Conservation (phyloP, 1,140 invertebrate species). For the Lineus longissimus region DNA sequence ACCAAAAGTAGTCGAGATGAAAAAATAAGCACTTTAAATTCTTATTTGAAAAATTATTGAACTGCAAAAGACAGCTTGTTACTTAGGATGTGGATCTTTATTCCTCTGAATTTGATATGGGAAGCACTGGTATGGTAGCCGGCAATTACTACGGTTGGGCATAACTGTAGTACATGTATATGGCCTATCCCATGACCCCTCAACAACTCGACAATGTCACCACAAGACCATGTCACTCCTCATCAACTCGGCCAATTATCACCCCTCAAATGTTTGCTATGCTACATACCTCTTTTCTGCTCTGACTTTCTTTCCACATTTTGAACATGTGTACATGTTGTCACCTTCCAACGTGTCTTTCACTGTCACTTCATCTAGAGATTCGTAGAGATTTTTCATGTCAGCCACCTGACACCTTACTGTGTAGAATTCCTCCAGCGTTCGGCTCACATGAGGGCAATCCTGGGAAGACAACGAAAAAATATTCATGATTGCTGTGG, state of each 20-base stretch:
- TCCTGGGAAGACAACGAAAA: conserved; percentile 59
- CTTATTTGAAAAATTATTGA: background rate
- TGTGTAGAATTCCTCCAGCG: conserved; percentile 93
- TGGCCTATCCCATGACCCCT: no score
- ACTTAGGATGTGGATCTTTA: no score
- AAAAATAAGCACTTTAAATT: background rate
- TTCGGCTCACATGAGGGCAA: conserved; percentile 89
- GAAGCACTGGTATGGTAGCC: no score
- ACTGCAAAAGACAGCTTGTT: background rate
- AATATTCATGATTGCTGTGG: background rate
- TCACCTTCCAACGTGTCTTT: conserved; percentile 94
- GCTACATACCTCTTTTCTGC: conserved; percentile 81
- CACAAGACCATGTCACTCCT: no score
- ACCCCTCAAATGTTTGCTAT: no score
- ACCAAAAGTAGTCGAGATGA: background rate
- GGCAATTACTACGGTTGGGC: no score
- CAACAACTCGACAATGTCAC: background rate
- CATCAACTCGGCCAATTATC: no score
- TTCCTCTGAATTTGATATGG: no score
- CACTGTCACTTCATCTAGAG: conserved; percentile 90
- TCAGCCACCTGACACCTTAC: conserved; percentile 92
- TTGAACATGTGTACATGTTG: conserved; percentile 96
- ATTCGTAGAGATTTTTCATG: conserved; percentile 92
- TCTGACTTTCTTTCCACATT: conserved; percentile 88
- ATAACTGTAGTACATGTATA: no score